phyloP scores from a whole-genome alignment of 2,113 vertebrate species.

The Epinephelus fuscoguttatus region DNA sequence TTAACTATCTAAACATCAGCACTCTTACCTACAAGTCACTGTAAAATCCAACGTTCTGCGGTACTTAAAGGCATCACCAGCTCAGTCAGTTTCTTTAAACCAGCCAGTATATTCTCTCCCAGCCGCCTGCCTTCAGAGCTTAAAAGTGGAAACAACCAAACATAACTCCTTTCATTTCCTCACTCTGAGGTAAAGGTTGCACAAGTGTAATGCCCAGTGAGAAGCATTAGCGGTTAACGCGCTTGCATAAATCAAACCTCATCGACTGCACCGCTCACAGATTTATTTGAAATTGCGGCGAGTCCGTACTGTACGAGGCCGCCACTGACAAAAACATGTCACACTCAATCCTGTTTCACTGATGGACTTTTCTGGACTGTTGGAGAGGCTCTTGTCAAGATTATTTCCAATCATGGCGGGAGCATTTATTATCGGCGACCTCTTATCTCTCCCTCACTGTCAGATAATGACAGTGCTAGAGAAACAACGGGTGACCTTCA shows the following conservation, averaged over 20 bases:
- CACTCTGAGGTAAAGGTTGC: constrained; percentile 30
- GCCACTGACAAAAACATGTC: constrained; percentile 31
- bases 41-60: neutral
- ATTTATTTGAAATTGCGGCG: constrained; percentile 31
- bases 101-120: neutral
- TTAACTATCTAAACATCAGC: neutral
- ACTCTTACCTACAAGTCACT: neutral
- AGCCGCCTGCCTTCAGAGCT: neutral
- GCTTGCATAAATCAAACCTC: constrained; percentile 20
- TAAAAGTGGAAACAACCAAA: neutral
- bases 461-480: constrained; percentile 63
- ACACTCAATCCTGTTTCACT: constrained; percentile 37
- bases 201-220: neutral
- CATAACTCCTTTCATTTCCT: constrained; percentile 20
- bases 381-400: constrained; percentile 72
- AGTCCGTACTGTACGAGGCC: constrained; percentile 13
- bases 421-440: constrained; percentile 66
- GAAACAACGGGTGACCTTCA: constrained; percentile 72
- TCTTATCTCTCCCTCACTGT: constrained; percentile 63
- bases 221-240: constrained; percentile 18
- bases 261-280: neutral
- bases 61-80: neutral
- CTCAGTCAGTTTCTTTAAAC: neutral
- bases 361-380: constrained; percentile 43
- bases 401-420: constrained; percentile 67